A percentile compares a stretch with the other conserved stretches of the same genome.
phyloP scores from a whole-genome alignment of 2,888 invertebrate genomes.

The Meteorus colon region DNA sequence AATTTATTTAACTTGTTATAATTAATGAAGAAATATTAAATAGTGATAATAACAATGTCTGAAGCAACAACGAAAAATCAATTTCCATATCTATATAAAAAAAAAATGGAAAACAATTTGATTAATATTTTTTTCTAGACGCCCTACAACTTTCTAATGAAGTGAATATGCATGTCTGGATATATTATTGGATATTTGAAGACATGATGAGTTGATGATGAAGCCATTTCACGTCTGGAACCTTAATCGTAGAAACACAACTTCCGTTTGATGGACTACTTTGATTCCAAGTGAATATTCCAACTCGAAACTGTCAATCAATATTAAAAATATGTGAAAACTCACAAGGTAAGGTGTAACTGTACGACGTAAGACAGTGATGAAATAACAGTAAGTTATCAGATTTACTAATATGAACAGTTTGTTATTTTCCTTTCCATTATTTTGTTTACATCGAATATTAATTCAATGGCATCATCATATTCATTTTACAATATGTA shows the following conservation, averaged over 20 bases:
- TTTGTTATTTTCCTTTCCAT: too few relatives aligned
- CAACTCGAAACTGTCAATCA: background rate
- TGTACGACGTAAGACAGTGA: background rate
- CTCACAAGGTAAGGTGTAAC: background rate
- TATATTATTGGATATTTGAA: background rate
- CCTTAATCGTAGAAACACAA: background rate
- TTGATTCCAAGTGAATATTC: background rate
- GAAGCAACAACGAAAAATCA: background rate
- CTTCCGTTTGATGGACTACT: slow-evolving; percentile 1
- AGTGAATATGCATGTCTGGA: background rate
- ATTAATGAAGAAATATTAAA: background rate
- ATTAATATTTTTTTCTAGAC: background rate
- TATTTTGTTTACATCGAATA: too few relatives aligned
- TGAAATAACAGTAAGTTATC: background rate
- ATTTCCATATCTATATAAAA: background rate
- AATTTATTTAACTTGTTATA: background rate
- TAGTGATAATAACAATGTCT: background rate
- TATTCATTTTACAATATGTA: too few relatives aligned
- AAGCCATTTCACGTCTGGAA: background rate
- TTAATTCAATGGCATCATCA: too few relatives aligned
- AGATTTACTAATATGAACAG: too few relatives aligned
- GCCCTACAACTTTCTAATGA: slow-evolving; percentile 1
- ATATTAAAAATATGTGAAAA: background rate
- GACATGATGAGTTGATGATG: slow-evolving; percentile 15
- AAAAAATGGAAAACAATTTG: background rate